A percentile compares a stretch with the other conserved stretches of the same genome.
These are phyloP conservation scores for Halyomorpha halys DNA, from an alignment of 1,140 invertebrate genomes.

Conservation along the genomic window DNA sequence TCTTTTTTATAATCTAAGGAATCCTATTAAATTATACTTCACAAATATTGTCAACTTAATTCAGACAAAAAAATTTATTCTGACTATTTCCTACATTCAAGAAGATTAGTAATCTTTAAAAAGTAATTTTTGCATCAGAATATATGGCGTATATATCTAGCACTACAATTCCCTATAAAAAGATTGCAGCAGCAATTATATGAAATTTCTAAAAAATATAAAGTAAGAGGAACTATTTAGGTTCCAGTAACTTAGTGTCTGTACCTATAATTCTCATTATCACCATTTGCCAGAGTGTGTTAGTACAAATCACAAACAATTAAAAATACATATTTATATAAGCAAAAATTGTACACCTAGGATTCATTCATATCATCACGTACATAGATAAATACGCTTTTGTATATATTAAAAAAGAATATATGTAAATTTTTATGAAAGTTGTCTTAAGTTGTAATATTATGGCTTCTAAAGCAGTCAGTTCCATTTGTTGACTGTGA, in stretches of 20 bases:
- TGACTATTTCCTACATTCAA: constrained; percentile 1
- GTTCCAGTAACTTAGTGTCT: neutral
- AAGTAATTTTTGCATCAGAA: neutral
- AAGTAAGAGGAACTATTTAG: constrained; percentile 9
- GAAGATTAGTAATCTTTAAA: neutral
- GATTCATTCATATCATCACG: constrained; percentile 6
- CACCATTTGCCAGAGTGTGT: constrained; percentile 8
- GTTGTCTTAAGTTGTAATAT: constrained; percentile 11
- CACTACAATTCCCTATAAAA: too few relatives aligned
- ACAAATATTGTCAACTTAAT: constrained; percentile 2
- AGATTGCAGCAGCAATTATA: neutral
- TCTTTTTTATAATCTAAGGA: neutral
- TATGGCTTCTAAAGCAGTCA: constrained; percentile 20
- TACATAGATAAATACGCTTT: constrained; percentile 13
- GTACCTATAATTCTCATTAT: neutral
- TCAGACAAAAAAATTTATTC: constrained; percentile 1
- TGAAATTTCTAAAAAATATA: neutral
- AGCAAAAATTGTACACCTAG: constrained; percentile 3
- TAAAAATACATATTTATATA: neutral
- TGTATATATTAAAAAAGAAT: constrained; percentile 7
- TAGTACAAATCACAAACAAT: constrained; percentile 10
- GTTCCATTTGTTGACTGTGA: constrained; percentile 22
- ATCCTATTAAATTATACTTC: neutral
- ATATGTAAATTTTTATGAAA: constrained; percentile 16
- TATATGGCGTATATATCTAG: too few relatives aligned